Evolutionary conservation across 2,113 vertebrate genomes (phyloP).

Genomic region (Phasianus colchicus): DNA sequence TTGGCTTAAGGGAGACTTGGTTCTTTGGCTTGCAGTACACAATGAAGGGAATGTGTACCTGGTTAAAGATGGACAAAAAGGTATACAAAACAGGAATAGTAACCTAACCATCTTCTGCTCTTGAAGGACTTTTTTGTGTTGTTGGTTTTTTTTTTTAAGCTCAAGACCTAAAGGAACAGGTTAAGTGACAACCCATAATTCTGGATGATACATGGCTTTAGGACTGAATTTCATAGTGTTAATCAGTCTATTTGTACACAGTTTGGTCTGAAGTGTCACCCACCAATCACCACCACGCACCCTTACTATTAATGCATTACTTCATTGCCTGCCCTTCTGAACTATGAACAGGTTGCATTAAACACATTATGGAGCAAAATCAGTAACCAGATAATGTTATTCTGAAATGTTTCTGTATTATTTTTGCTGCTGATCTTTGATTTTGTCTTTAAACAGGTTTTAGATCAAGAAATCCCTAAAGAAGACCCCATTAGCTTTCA

Average conservation of each 20-base stretch:
- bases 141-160: neutral
- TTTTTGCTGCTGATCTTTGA: neutral
- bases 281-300: neutral
- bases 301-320: neutral
- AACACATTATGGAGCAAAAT: neutral
- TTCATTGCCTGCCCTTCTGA: neutral
- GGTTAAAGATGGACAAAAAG: slow-evolving; percentile 92
- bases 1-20: slow-evolving; percentile 92
- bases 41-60: slow-evolving; percentile 88
- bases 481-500: slow-evolving; percentile 91
- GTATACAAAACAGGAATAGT: slow-evolving; percentile 60
- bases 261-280: neutral
- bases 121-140: neutral
- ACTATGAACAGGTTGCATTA: neutral
- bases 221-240: neutral
- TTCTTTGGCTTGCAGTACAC: slow-evolving; percentile 92
- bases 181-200: neutral
- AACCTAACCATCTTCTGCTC: neutral
- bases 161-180: neutral
- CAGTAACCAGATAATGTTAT: neutral
- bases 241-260: neutral
- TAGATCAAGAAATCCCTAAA: slow-evolving; percentile 94
- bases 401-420: neutral
- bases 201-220: neutral
- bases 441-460: slow-evolving; percentile 79